Percentiles rank a stretch among this genome's conserved stretches.
phyloP scores from a whole-genome alignment of 2,113 vertebrate species.

The Labeo rohita region DNA sequence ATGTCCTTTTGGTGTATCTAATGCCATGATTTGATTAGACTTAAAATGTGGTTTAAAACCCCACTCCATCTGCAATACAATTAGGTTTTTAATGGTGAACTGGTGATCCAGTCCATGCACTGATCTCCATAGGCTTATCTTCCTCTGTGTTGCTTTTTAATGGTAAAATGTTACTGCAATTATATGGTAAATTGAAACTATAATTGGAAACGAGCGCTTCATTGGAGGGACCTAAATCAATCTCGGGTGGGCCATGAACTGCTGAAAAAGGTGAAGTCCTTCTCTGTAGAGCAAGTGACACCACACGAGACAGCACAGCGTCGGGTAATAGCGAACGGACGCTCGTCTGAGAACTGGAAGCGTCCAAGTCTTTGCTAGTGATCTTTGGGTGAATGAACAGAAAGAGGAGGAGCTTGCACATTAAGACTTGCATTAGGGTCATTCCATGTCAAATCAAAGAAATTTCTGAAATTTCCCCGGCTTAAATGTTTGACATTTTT shows the following conservation, averaged over 20 bases:
- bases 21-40: slow-evolving; percentile 74
- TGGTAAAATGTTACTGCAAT: slow-evolving; percentile 71
- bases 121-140: slow-evolving; percentile 65
- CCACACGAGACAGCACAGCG: neutral
- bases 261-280: slow-evolving; percentile 31
- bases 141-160: slow-evolving; percentile 60
- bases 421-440: neutral
- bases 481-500: too few species aligned
- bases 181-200: slow-evolving; percentile 69
- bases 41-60: slow-evolving; percentile 73
- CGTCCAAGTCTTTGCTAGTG: neutral
- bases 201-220: slow-evolving; percentile 61
- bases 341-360: neutral
- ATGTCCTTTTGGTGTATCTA: slow-evolving; percentile 70
- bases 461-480: too few species aligned
- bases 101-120: slow-evolving; percentile 64
- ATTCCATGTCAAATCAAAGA: too few species aligned
- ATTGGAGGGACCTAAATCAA: slow-evolving; percentile 51
- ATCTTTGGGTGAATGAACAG: neutral
- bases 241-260: slow-evolving; percentile 41
- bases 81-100: slow-evolving; percentile 70
- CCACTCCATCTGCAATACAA: slow-evolving; percentile 63
- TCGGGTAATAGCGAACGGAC: neutral
- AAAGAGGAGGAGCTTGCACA: neutral
- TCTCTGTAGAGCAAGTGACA: slow-evolving; percentile 34